phyloP scores from a whole-genome alignment of 2,113 vertebrate genomes.

The Epinephelus moara region DNA sequence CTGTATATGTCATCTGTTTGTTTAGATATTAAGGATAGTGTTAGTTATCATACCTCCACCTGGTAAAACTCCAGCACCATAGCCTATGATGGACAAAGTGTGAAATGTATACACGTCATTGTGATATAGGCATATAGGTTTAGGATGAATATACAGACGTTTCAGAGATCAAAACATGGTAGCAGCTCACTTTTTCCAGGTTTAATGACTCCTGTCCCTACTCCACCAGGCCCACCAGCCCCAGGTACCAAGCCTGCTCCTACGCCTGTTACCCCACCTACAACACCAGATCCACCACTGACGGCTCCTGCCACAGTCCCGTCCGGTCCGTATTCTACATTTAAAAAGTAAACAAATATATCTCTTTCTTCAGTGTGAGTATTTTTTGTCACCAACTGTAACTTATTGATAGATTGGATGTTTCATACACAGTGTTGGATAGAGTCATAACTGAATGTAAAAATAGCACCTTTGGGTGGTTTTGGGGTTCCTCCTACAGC shows the following conservation, averaged over 20 bases:
- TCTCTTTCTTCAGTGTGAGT: background rate
- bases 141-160: background rate
- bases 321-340: constrained; percentile 45
- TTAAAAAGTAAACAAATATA: background rate
- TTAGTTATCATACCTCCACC: constrained; percentile 74
- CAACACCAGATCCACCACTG: constrained; percentile 8
- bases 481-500: constrained; percentile 65
- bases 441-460: background rate
- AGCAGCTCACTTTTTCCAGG: constrained; percentile 78
- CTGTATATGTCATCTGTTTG: background rate
- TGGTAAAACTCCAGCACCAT: constrained; percentile 77
- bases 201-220: constrained; percentile 71
- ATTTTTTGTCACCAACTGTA: background rate
- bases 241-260: constrained; percentile 59
- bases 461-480: constrained; percentile 66
- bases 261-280: constrained; percentile 40
- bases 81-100: constrained; percentile 61
- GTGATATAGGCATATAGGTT: background rate
- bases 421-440: background rate
- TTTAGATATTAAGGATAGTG: background rate
- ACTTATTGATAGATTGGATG: background rate
- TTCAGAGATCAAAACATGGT: constrained; percentile 7
- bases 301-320: constrained; percentile 53
- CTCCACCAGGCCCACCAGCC: constrained; percentile 53
- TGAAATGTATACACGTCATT: constrained; percentile 3